Base-by-base conservation (phyloP, 2,888 invertebrate genomes). In the Apotomis turbidana region DNA sequence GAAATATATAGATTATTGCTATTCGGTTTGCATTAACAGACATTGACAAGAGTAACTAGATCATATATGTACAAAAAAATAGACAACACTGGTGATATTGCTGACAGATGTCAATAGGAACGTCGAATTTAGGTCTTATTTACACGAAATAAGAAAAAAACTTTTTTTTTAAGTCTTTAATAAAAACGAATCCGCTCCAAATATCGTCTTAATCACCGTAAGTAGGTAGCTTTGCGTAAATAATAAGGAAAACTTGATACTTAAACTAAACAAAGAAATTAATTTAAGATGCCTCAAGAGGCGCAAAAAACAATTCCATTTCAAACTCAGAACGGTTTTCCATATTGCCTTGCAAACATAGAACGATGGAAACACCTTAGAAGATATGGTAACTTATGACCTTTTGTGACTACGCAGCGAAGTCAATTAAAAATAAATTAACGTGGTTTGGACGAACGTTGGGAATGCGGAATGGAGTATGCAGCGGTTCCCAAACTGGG, bases 401-500 rank as follows among this genome's bases (percentile, higher is more conserved):
- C 27, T 57, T 64, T 57, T 36, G 27, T 54, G 10, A 8, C 9
- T 12, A 36, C 71, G 71, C 52, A 44, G 67, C 74, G 74, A 70
- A 78, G 76, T 79, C 78, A 80, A 81, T 81, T 81, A 80, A 80
- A 81, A 81, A 78, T 77, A 76, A 78, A 80, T 78, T 80, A 78
- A 78, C 74, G 66, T 74, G 71, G 74, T 73, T 49, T 75, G 76
- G 79, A 74, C 71, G 77, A 79, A 78, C 76, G 76, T 78, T 77
- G 74, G 63, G 60, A 58, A 60, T 69, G 66, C 55, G 62, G 63
- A 70, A 57, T 41, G 41, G 41, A 6, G 38, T 55, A 12, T 55
- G 27, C 27, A 27, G 27, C 27, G 27, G 27, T 27, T 27, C 27
- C 27, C 27, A 27, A 27, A 27, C 27, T 27, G 27, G 27, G 27